Base-by-base conservation (phyloP, 2,888 invertebrate species). In the Dyspetes luteomarginatus region DNA sequence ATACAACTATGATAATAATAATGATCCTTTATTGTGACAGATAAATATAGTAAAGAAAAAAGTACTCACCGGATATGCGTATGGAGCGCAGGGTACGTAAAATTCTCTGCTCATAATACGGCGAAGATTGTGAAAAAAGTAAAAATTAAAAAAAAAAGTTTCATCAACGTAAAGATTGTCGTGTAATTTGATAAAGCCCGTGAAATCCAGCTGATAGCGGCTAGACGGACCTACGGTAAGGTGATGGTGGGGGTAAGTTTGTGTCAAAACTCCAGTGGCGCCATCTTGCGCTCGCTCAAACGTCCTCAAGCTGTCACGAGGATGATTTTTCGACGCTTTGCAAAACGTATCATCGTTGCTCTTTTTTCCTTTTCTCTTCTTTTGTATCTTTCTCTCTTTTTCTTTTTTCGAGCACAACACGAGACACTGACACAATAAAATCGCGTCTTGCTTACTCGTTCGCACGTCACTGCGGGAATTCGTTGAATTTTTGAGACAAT, bases 41-140 rank as follows among this genome's bases (percentile, higher is more conserved):
- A 28, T 22, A 4, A 17, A n/a, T n/a, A 7, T 7, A 5, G 30
- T 48, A 36, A 17, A 69, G 5, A 15, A 0, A 1, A 28, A 22
- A 26, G 22, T 65, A 86, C 91, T 89, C 82, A 92, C 92, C 91
- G 91, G 90, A 89, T 91, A 91, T 86, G 89, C 89, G 90, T 91
- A 91, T 87, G 90, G 88, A 83, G 90, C 89, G 87, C 91, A 91
- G 78, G 91, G 90, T 75, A 91, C 91, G 89, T 89, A 91, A 85
- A 92, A 91, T 89, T 91, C 91, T 88, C 92, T 91, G 89, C 90
- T 92, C 92, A 91, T 92, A 90, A 90, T 91, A 88, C 72, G 65
- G 56, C 52, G 56, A 30, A 43, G 43, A 45, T 26, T 43, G 58
- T 7, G n/a, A 7, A 50, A 17, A 28, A 30, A 60, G 19, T 17